Conservation (phyloP, 2,888 invertebrate species). For the Mechanitis mazaeus region DNA sequence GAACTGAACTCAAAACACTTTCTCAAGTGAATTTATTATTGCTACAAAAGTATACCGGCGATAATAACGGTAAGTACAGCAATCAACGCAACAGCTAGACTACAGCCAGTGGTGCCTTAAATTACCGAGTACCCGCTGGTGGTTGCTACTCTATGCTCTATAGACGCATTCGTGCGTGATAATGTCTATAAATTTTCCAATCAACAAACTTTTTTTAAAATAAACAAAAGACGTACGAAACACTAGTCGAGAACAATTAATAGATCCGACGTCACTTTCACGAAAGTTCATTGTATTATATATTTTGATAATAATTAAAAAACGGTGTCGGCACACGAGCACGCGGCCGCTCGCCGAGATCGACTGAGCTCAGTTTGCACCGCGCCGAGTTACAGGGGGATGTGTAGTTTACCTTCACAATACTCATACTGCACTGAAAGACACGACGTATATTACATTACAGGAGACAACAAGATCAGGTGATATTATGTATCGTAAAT, state of each 20-base stretch:
- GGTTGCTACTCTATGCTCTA: slow-evolving; percentile 57
- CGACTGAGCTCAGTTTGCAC: slow-evolving; percentile 29
- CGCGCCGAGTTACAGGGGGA: slow-evolving; percentile 25
- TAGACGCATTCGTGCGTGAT: slow-evolving; percentile 52
- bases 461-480: not conserved
- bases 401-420: not conserved
- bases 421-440: not conserved
- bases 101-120: slow-evolving; percentile 58
- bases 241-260: slow-evolving; percentile 27
- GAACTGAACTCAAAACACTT: slow-evolving; percentile 24
- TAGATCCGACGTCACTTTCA: slow-evolving; percentile 28
- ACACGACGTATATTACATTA: not conserved
- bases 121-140: slow-evolving; percentile 51
- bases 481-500: not conserved
- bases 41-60: slow-evolving; percentile 15
- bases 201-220: slow-evolving; percentile 30
- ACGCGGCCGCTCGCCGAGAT: slow-evolving; percentile 41
- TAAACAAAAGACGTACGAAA: slow-evolving; percentile 27
- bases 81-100: slow-evolving; percentile 56
- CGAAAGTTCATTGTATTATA: slow-evolving; percentile 8
- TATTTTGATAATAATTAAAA: slow-evolving; percentile 33
- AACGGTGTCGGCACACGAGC: slow-evolving; percentile 39
- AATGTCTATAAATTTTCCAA: slow-evolving; percentile 50
- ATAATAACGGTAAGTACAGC: slow-evolving; percentile 43
- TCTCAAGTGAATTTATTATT: slow-evolving; percentile 20